Percentiles rank a stretch among this genome's conserved stretches.
phyloP scores from a whole-genome alignment of 2,797 vertebrate genomes.

The Malacoraja senta region DNA sequence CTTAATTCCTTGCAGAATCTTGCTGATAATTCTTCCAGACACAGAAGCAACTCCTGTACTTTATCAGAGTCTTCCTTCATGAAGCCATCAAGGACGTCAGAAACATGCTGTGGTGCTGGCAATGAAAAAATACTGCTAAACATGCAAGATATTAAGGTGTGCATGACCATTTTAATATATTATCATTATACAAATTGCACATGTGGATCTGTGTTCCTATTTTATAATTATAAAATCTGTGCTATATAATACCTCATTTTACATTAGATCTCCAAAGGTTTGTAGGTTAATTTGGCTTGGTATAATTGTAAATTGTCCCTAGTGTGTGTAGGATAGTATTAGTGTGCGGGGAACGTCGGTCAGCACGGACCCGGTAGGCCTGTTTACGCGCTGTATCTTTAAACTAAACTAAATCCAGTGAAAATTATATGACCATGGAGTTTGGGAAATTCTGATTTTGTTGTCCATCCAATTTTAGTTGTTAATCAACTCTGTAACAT shows the following conservation, averaged over 20 bases:
- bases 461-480: not conserved
- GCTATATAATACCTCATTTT: not conserved
- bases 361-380: no score
- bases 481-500: not conserved
- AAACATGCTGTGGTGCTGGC: constrained; percentile 47
- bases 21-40: constrained; percentile 39
- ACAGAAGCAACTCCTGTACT: not conserved
- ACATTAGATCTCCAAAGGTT: not conserved
- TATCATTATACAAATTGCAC: not conserved
- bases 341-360: no score
- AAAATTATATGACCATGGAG: not conserved
- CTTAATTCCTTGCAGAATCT: constrained; percentile 40
- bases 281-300: no score
- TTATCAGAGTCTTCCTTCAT: constrained; percentile 40
- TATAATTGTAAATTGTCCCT: no score
- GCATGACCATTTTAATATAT: constrained; percentile 12
- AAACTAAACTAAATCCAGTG: no score
- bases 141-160: constrained; percentile 70
- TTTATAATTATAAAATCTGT: not conserved
- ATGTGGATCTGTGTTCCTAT: not conserved
- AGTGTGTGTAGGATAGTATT: no score
- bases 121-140: constrained; percentile 66
- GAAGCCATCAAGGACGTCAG: constrained; percentile 44
- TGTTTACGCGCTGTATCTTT: no score
- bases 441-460: not conserved